Conservation (phyloP, 2,888 invertebrate genomes). For the Andrena haemorrhoa region DNA sequence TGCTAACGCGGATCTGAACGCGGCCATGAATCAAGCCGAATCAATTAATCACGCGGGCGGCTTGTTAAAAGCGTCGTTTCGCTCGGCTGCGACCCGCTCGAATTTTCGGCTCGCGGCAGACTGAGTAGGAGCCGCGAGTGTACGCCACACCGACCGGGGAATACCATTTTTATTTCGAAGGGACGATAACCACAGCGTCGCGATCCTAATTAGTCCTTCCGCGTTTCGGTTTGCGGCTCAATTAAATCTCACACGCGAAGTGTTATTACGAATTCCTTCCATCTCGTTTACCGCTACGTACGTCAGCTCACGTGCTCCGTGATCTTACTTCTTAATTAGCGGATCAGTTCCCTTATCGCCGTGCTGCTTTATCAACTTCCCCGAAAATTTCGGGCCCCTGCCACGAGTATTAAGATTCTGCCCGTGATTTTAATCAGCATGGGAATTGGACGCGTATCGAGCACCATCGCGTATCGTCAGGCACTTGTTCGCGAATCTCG, state of each 20-base stretch:
- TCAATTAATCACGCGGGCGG: conserved; percentile 18
- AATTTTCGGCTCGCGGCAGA: background rate
- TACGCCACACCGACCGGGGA: too few species aligned
- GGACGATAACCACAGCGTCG: too few species aligned
- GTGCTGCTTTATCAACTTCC: background rate
- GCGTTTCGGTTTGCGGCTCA: conserved; percentile 4
- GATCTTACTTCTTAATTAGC: conserved; percentile 6
- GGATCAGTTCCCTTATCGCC: conserved; percentile 6
- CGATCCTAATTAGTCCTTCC: too few species aligned
- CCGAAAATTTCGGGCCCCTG: too few species aligned
- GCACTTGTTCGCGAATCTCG: background rate
- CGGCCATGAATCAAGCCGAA: conserved; percentile 13
- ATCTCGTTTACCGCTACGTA: conserved; percentile 22
- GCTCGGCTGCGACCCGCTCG: background rate
- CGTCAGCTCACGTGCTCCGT: conserved; percentile 23
- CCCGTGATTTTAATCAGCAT: background rate
- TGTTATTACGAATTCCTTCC: conserved; percentile 27
- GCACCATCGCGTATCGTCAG: background rate
- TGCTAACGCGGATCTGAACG: background rate
- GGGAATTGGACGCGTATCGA: conserved; percentile 5
- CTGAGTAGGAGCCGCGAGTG: background rate
- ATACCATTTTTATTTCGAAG: background rate
- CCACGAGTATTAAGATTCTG: background rate
- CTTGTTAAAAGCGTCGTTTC: background rate
- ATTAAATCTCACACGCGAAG: conserved; percentile 26